Base-by-base conservation (phyloP, 2,113 vertebrate species). In the Dromiciops gliroides region DNA sequence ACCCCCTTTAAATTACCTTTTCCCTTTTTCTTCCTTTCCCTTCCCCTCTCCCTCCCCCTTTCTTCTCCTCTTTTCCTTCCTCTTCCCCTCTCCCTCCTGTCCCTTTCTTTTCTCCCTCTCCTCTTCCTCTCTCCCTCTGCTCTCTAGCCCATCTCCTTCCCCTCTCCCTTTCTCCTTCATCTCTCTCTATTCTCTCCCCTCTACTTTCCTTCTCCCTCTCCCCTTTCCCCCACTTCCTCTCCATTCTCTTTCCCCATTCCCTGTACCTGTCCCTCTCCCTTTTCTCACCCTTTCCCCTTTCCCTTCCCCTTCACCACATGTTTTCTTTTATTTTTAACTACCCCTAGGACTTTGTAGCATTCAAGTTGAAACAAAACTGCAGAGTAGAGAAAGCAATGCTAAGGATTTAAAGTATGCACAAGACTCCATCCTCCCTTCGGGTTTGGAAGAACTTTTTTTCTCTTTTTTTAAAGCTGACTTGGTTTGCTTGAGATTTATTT, bases 401-500 rank as follows among this genome's bases (percentile, higher is more conserved):
- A 31, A 90, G 2, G 60, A 16, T 92, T 6, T 24, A 25, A 48
- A 48, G 90, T 3, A 5, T 16, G 44, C 24, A 47, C 56, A 6
- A 25, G 31, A 37, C 25, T n/a, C 25, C 25, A 23, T n/a, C 37
- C 5, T 28, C 51, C 67, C 31, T 7, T 25, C 28, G 75, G 47
- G 88, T 51, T 0, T n/a, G n/a, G 91, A 75, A 67, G 83, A 28
- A n/a, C 11, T 24, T n/a, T 44, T 31, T 22, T 83, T 75, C 8
- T 0, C 0, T 50, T 25, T 28, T 44, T 60, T 52, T 14, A 0
- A 67, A 0, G 3, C 24, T 5, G 8, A 83, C 47, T 91, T 44
- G 0, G 0, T 28, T 89, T 49, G 19, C 24, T 3, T 22, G 19
- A 75, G 44, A 1, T 0, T 37, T 52, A 90, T 3, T 90, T 83